These are phyloP conservation scores for Anas bernieri DNA, from an alignment of 2,797 vertebrate species.

Conservation along the genomic window DNA sequence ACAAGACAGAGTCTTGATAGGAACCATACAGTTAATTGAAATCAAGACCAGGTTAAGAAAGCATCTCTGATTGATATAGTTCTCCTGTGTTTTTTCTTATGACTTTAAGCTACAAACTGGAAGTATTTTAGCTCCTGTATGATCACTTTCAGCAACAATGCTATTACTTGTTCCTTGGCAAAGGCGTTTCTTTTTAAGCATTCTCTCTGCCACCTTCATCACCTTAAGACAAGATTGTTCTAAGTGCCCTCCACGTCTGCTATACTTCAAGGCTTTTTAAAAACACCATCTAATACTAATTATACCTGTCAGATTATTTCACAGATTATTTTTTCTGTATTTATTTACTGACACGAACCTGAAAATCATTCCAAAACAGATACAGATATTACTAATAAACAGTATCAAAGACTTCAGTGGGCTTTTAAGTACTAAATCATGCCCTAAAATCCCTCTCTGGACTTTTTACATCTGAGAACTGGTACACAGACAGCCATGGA, in stretches of 20 bases:
- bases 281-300: background rate
- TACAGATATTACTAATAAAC: background rate
- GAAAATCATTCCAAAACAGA: background rate
- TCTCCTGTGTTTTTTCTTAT: background rate
- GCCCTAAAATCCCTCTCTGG: background rate
- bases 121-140: background rate
- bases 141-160: background rate
- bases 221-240: background rate
- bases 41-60: background rate
- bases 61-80: background rate
- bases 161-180: background rate
- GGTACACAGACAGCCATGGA: background rate
- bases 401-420: background rate
- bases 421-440: background rate
- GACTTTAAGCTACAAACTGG: background rate
- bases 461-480: background rate
- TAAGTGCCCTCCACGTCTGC: background rate
- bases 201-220: background rate
- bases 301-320: background rate
- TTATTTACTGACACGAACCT: background rate
- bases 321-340: background rate
- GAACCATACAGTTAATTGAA: background rate
- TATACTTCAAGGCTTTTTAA: background rate
- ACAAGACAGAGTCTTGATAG: background rate
- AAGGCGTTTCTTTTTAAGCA: background rate